Percentiles rank a stretch among this genome's conserved stretches.
Conservation (phyloP, 2,113 vertebrate genomes). For the Mobula birostris region DNA sequence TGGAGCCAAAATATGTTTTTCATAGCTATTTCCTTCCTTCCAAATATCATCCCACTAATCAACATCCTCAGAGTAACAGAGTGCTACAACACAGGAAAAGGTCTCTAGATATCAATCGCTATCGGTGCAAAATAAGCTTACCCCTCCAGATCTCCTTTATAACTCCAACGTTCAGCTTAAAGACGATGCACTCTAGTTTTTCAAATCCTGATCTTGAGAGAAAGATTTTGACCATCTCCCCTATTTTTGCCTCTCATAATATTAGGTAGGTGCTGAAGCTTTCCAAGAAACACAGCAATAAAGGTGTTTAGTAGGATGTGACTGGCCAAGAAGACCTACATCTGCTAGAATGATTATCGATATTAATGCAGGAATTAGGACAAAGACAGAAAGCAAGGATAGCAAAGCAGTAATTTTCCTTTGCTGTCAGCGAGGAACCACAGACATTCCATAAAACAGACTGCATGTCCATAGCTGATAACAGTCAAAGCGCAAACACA, state of each 20-base stretch:
- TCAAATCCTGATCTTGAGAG: no score
- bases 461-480: neutral
- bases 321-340: neutral
- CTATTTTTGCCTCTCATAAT: no score
- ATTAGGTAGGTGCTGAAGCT: neutral
- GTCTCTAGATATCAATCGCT: no score
- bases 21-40: neutral
- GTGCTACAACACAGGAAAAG: no score
- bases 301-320: neutral
- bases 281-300: neutral
- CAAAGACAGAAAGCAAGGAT: neutral
- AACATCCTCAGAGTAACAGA: neutral
- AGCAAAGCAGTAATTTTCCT: neutral
- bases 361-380: neutral
- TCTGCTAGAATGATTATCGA: slow-evolving; percentile 20
- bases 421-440: neutral
- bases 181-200: no score
- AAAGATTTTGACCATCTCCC: no score
- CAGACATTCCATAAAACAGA: neutral
- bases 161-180: no score
- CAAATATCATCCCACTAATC: neutral
- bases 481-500: neutral
- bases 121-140: no score
- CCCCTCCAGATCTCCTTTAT: no score
- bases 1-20: neutral